These are phyloP conservation scores for Phasia obesa DNA, from an alignment of 2,888 invertebrate genomes.

Conservation along the genomic window DNA sequence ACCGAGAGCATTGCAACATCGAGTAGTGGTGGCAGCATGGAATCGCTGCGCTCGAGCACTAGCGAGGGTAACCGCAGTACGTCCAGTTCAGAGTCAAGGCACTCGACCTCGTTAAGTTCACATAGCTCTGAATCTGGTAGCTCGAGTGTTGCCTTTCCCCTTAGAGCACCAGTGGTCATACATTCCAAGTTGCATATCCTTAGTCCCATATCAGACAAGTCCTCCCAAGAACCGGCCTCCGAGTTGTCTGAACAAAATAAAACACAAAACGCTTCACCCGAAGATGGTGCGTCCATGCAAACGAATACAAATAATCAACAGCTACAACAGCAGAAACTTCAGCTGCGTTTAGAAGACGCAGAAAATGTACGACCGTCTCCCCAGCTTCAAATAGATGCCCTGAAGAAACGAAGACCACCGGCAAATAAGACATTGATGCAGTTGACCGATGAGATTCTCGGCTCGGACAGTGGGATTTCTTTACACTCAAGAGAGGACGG, in stretches of 20 bases:
- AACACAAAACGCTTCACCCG: slow-evolving; percentile 87
- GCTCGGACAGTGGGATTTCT: slow-evolving; percentile 94
- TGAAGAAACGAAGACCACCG: slow-evolving; percentile 84
- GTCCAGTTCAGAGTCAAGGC: slow-evolving; percentile 92
- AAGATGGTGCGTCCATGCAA: slow-evolving; percentile 67
- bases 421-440: slow-evolving; percentile 88
- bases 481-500: slow-evolving; percentile 91
- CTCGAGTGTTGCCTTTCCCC: slow-evolving; percentile 85
- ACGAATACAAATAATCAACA: slow-evolving; percentile 60
- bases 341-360: slow-evolving; percentile 65
- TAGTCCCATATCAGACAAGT: slow-evolving; percentile 95
- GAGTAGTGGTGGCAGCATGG: slow-evolving; percentile 94
- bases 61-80: slow-evolving; percentile 94
- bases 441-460: slow-evolving; percentile 88
- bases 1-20: slow-evolving; percentile 94
- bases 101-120: slow-evolving; percentile 92
- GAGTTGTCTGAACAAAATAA: slow-evolving; percentile 91
- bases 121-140: slow-evolving; percentile 90
- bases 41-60: slow-evolving; percentile 92
- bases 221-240: slow-evolving; percentile 92
- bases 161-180: slow-evolving; percentile 87
- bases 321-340: slow-evolving; percentile 79
- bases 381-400: slow-evolving; percentile 72
- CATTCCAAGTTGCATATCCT: slow-evolving; percentile 92
- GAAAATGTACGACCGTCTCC: slow-evolving; percentile 61